A percentile compares a stretch with the other conserved stretches of the same genome.
Evolutionary conservation across 2,888 invertebrate species (phyloP).

Genomic region (Campoplex nolae): DNA sequence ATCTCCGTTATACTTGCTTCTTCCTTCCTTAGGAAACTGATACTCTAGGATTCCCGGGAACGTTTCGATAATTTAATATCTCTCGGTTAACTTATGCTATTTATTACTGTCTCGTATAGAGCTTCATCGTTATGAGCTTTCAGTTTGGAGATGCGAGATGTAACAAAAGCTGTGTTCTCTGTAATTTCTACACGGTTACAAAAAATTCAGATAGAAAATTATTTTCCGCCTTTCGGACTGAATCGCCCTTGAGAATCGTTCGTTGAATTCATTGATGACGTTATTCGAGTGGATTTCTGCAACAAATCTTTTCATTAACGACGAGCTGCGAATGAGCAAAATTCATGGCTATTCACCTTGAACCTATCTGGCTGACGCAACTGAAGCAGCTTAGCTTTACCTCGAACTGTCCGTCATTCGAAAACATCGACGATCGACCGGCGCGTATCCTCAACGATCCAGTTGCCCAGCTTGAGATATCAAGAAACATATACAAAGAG

Average conservation of each 20-base stretch:
- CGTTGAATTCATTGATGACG: not conserved
- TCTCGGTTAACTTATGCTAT: conserved; percentile 52
- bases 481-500: conserved; percentile 25
- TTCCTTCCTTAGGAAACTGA: conserved; percentile 42
- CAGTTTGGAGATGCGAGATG: no score
- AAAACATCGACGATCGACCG: conserved; percentile 19
- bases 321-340: conserved; percentile 42
- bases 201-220: not conserved
- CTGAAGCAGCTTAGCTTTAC: not conserved
- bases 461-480: conserved; percentile 39
- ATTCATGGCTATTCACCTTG: conserved; percentile 45
- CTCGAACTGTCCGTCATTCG: conserved; percentile 28
- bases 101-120: not conserved
- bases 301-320: conserved; percentile 23
- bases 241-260: not conserved
- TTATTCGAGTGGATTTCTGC: not conserved
- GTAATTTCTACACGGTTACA: not conserved
- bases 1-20: not conserved
- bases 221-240: not conserved
- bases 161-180: not conserved
- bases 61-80: conserved; percentile 60
- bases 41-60: conserved; percentile 48
- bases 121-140: no score
- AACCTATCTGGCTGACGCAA: conserved; percentile 25
- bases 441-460: conserved; percentile 5